These are phyloP conservation scores for Cacatua alba DNA, from an alignment of 2,113 vertebrate genomes.

Conservation along the genomic window DNA sequence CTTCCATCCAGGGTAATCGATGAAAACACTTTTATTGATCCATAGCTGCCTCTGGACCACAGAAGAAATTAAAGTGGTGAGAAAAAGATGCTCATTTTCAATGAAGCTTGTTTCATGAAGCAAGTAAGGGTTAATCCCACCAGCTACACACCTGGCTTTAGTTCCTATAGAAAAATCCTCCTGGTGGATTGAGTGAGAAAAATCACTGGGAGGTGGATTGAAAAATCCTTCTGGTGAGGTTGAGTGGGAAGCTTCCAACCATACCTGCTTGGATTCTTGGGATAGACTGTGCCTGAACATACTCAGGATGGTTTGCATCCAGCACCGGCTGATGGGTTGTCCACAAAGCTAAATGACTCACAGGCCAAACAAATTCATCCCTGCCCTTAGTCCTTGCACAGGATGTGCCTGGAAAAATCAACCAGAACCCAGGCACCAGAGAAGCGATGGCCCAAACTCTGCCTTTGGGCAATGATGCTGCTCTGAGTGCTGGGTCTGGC, in stretches of 20 bases:
- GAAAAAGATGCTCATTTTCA: not conserved
- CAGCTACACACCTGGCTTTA: not conserved
- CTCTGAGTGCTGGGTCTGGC: fast-evolving
- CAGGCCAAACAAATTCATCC: not conserved
- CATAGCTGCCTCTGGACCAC: not conserved
- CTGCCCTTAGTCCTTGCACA: not conserved
- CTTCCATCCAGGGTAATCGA: not conserved
- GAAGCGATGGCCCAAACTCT: not conserved
- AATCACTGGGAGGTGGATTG: not conserved
- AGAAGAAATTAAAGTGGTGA: not conserved
- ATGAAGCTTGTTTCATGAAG: not conserved
- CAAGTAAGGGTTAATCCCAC: not conserved
- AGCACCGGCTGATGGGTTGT: not conserved
- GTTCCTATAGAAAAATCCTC: not conserved
- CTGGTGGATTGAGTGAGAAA: not conserved
- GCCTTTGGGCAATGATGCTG: not conserved
- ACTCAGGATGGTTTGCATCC: not conserved
- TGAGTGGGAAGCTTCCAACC: not conserved
- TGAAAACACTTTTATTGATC: not conserved
- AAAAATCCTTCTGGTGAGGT: not conserved
- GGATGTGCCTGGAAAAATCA: not conserved
- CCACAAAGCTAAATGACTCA: not conserved
- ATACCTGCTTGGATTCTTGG: not conserved
- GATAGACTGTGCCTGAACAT: not conserved
- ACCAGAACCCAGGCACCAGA: not conserved